Percentiles rank a stretch among this genome's conserved stretches.
phyloP scores from a whole-genome alignment of 1,140 invertebrate species.

The Apis mellifera region Amel_HAv3.1 CM009935.2:9014001-9014500 shows the following conservation, averaged over 20 bases:
- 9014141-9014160: slow-evolving; percentile 23
- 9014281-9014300: slow-evolving; percentile 38
- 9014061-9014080: not conserved
- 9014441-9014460: not conserved
- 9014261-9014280: slow-evolving; percentile 46
- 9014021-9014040: no score
- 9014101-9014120: not conserved
- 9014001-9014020: no score
- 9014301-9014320: not conserved
- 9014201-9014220: slow-evolving; percentile 7
- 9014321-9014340: slow-evolving; percentile 3
- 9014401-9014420: not conserved
- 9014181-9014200: slow-evolving; percentile 48
- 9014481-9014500: slow-evolving; percentile 1
- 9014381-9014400: not conserved
- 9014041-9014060: not conserved
- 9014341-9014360: slow-evolving; percentile 39
- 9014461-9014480: slow-evolving; percentile 2
- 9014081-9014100: not conserved
- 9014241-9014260: slow-evolving; percentile 37
- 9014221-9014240: slow-evolving; percentile 46
- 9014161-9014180: slow-evolving; percentile 2
- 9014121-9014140: slow-evolving; percentile 2
- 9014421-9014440: not conserved
- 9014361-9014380: slow-evolving; percentile 35